Percentiles rank a stretch among this genome's conserved stretches.
Evolutionary conservation across 2,797 vertebrate species (phyloP).

Genomic region (Crypturellus tataupa): DNA sequence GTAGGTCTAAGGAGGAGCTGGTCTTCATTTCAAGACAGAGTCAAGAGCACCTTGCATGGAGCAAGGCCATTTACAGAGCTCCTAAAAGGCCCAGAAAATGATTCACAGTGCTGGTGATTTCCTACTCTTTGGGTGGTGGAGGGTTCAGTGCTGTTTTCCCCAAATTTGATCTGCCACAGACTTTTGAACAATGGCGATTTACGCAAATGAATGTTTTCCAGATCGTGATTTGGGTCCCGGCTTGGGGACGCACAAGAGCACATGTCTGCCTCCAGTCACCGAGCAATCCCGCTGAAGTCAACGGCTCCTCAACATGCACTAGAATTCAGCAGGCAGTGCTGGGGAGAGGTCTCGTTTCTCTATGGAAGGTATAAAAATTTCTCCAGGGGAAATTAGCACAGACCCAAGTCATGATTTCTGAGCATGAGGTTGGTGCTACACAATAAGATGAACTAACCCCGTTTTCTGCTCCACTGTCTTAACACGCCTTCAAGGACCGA

Average conservation of each 20-base stretch:
- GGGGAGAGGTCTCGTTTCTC: not conserved
- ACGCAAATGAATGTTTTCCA: not conserved
- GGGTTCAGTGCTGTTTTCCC: not conserved
- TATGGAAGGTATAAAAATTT: rapidly evolving
- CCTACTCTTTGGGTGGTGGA: not conserved
- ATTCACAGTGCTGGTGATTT: not conserved
- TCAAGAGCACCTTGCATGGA: not conserved
- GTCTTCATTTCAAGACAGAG: not conserved
- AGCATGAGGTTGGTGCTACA: not conserved
- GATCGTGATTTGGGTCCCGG: not conserved
- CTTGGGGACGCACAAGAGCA: not conserved
- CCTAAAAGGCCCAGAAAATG: not conserved
- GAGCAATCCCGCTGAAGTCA: not conserved
- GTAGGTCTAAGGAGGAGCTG: not conserved
- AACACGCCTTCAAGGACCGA: not conserved
- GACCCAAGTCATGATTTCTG: not conserved
- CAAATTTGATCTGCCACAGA: not conserved
- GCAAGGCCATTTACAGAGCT: not conserved
- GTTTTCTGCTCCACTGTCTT: not conserved
- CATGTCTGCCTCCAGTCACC: not conserved
- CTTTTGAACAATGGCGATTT: not conserved
- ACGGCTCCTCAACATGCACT: not conserved
- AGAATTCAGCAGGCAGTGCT: not conserved
- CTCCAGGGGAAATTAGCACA: not conserved
- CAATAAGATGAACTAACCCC: not conserved